Evolutionary conservation across 2,888 invertebrate species (phyloP).

Genomic region (Cryptus armator): DNA sequence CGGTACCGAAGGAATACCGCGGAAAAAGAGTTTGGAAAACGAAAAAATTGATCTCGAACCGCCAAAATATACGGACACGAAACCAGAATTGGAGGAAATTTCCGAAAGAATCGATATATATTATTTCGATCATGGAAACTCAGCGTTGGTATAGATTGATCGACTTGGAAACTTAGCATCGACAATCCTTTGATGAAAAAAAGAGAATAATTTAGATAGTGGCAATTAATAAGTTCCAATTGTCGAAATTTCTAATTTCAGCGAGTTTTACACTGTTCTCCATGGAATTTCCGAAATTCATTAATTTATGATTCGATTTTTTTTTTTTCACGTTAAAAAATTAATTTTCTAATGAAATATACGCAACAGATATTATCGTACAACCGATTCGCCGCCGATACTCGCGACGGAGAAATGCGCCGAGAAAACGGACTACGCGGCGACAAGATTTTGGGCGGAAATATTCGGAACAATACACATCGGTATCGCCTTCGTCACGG

Average conservation of each 20-base stretch:
- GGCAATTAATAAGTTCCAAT: background rate
- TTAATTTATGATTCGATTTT: background rate
- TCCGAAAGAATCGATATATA: slow-evolving; percentile 88
- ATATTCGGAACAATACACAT: slow-evolving; percentile 89
- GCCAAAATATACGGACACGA: slow-evolving; percentile 38
- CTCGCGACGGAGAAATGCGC: slow-evolving; percentile 87
- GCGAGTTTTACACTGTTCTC: background rate
- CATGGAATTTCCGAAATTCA: background rate
- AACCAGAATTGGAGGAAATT: slow-evolving; percentile 61
- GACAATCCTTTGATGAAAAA: background rate
- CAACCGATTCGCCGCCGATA: slow-evolving; percentile 88
- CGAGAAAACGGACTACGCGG: slow-evolving; percentile 87
- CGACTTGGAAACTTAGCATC: background rate
- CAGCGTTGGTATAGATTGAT: slow-evolving; percentile 84
- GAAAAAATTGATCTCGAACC: slow-evolving; percentile 46
- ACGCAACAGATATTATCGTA: slow-evolving; percentile 86
- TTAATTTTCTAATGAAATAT: slow-evolving; percentile 53
- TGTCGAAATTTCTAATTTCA: background rate
- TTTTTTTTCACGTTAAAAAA: background rate
- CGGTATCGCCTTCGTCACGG: slow-evolving; percentile 87
- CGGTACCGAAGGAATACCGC: slow-evolving; percentile 74
- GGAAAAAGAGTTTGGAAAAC: slow-evolving; percentile 30
- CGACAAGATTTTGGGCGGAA: slow-evolving; percentile 89
- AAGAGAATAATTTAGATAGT: background rate
- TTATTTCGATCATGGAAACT: slow-evolving; percentile 90